A percentile compares a stretch with the other conserved stretches of the same genome.
Evolutionary conservation across 37 sponge, comb jelly and placozoan species (phyloP).

Genomic region (Beroe ovata): DNA sequence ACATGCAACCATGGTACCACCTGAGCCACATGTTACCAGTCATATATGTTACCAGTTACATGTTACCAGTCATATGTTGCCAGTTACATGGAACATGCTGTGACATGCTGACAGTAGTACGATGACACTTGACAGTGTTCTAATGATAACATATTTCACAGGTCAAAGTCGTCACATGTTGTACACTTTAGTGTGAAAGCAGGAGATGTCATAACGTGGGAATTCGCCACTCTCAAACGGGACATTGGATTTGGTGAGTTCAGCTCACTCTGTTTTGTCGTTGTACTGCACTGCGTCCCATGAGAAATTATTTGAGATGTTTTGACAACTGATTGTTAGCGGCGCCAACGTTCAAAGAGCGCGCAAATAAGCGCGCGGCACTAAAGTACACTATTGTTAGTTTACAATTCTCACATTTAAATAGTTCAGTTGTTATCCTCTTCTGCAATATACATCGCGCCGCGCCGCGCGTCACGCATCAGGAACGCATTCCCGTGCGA

Average conservation of each 20-base stretch:
- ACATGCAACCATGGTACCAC: too few species aligned
- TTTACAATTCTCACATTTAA: neutral
- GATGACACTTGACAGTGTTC: too few species aligned
- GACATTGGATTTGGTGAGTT: constrained; percentile 91
- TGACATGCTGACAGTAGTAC: too few species aligned
- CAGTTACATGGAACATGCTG: too few species aligned
- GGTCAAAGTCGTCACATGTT: constrained; percentile 85
- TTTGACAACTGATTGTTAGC: neutral
- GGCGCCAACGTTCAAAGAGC: neutral
- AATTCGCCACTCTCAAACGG: constrained; percentile 91
- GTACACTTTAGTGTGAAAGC: constrained; percentile 93
- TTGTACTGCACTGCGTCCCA: too few species aligned
- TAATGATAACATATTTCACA: too few species aligned
- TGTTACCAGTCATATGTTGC: too few species aligned
- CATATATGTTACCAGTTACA: too few species aligned
- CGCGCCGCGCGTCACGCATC: constrained; percentile 26
- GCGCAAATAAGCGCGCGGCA: neutral
- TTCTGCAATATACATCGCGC: neutral
- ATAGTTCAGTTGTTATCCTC: constrained; percentile 8
- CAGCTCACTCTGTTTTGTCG: too few species aligned
- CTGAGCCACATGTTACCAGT: too few species aligned
- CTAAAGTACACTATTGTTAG: constrained; percentile 33
- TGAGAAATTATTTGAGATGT: neutral
- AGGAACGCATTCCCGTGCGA: too few species aligned
- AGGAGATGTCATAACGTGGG: constrained; percentile 88